Percentiles rank a stretch among this genome's conserved stretches.
Evolutionary conservation across 2,888 invertebrate species (phyloP).

Genomic region (Ochropleura plecta): DNA sequence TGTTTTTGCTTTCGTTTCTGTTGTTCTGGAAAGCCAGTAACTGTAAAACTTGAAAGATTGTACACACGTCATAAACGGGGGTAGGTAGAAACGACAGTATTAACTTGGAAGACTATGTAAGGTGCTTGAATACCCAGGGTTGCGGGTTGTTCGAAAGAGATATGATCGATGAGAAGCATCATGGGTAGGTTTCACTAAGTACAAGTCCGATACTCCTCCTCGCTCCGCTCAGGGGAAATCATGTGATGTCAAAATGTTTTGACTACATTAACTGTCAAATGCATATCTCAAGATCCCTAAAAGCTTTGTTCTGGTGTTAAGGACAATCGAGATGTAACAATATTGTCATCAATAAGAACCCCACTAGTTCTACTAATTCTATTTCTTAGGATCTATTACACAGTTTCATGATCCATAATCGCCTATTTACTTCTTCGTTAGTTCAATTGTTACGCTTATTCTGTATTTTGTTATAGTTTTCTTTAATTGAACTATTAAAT

Average conservation of each 20-base stretch:
- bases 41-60: not conserved
- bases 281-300: not conserved
- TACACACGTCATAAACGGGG: not conserved
- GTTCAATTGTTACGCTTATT: conserved; percentile 22
- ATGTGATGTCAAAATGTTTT: not conserved
- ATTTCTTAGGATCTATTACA: conserved; percentile 17
- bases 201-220: too few relatives aligned
- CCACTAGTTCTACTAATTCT: not conserved
- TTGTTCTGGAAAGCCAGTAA: not conserved
- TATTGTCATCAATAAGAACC: not conserved
- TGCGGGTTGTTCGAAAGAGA: too few relatives aligned
- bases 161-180: too few relatives aligned
- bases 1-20: conserved; percentile 9
- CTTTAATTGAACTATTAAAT: not conserved
- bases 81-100: not conserved
- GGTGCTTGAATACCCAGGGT: not conserved
- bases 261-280: not conserved
- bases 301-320: not conserved
- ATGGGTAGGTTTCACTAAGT: too few relatives aligned
- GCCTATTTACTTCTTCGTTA: conserved; percentile 31
- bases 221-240: too few relatives aligned
- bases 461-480: not conserved
- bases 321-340: not conserved
- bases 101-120: not conserved
- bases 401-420: conserved; percentile 22